phyloP scores from a whole-genome alignment of 2,888 invertebrate genomes.

The Tiphia femorata region DNA sequence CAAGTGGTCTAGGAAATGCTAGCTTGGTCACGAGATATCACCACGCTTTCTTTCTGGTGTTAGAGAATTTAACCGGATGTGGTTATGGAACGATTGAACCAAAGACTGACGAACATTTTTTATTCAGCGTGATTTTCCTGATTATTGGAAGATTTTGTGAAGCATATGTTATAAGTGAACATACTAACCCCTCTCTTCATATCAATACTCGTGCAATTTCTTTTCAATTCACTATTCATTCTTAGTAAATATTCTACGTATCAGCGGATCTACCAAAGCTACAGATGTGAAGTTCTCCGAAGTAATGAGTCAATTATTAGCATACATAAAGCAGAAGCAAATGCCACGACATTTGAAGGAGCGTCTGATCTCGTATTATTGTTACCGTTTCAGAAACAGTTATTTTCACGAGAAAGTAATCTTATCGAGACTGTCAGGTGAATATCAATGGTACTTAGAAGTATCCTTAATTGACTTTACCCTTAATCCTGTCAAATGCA shows the following conservation, averaged over 20 bases:
- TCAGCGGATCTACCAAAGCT: constrained; percentile 48
- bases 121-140: constrained; percentile 56
- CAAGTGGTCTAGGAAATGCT: constrained; percentile 28
- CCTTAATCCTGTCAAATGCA: neutral
- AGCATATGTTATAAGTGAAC: constrained; percentile 56
- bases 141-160: constrained; percentile 57
- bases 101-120: constrained; percentile 41
- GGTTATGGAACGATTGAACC: constrained; percentile 56
- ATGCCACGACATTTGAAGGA: constrained; percentile 62
- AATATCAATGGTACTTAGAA: neutral
- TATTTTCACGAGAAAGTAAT: constrained; percentile 68
- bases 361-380: constrained; percentile 64
- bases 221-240: constrained; percentile 3
- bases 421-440: constrained; percentile 58
- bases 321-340: constrained; percentile 66
- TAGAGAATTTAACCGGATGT: constrained; percentile 56
- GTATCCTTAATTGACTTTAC: too few species aligned
- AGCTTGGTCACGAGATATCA: constrained; percentile 41
- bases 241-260: constrained; percentile 62
- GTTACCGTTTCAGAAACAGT: constrained; percentile 65
- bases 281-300: constrained; percentile 67
- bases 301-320: constrained; percentile 65
- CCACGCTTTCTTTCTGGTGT: constrained; percentile 55
- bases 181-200: too few species aligned
- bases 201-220: neutral